Conservation (phyloP, 1,140 invertebrate genomes). For the Oedothorax gibbosus region DNA sequence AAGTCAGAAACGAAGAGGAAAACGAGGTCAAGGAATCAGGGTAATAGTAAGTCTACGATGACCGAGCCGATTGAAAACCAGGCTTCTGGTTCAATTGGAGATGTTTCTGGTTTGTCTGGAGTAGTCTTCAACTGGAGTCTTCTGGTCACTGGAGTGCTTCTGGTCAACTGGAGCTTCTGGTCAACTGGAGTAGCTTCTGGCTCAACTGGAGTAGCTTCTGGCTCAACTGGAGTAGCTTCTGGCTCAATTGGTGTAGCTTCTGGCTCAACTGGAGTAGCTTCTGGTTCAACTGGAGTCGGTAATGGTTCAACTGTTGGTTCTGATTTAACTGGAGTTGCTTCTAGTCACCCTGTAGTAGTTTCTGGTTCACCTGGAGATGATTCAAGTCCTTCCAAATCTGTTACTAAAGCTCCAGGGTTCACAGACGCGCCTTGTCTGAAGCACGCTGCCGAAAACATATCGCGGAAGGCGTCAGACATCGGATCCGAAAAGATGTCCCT, state of each 20-base stretch:
- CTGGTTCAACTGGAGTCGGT: not conserved
- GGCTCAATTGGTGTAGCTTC: not conserved
- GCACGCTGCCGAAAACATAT: constrained; percentile 50
- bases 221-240: not conserved
- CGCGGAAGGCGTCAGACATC: constrained; percentile 5
- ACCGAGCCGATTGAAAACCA: constrained; percentile 1
- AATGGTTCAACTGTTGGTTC: not conserved
- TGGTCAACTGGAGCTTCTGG: too few relatives aligned
- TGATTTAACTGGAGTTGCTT: too few relatives aligned
- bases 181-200: too few relatives aligned
- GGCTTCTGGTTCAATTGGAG: not conserved
- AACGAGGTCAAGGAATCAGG: not conserved
- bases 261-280: not conserved
- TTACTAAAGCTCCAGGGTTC: not conserved
- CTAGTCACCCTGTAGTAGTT: too few relatives aligned
- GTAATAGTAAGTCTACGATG: constrained; percentile 1
- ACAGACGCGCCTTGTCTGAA: constrained; percentile 27
- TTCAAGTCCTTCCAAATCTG: not conserved
- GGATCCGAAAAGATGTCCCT: constrained; percentile 36
- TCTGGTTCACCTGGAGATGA: too few relatives aligned
- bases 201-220: not conserved
- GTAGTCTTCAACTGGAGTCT: too few relatives aligned
- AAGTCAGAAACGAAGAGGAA: not conserved
- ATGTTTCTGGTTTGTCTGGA: too few relatives aligned
- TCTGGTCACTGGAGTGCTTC: too few relatives aligned